Percentiles rank a stretch among this genome's conserved stretches.
Conservation (phyloP, 2,113 vertebrate species). For the Boulengeromyrus knoepffleri region DNA sequence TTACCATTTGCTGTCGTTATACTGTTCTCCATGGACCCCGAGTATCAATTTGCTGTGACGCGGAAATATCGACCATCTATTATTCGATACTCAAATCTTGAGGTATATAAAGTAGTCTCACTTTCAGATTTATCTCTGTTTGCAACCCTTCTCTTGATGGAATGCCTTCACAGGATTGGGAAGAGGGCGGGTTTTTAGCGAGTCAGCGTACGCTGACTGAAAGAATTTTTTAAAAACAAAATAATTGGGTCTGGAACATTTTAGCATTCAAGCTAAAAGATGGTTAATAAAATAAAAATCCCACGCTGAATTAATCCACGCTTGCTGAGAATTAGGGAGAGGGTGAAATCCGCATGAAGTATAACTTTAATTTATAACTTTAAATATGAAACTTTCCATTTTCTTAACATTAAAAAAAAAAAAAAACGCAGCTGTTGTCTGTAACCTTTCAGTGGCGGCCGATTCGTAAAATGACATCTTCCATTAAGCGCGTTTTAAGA, state of each 20-base stretch:
- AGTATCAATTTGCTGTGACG: conserved; percentile 30
- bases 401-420: not conserved
- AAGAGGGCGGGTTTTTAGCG: not conserved
- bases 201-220: not conserved
- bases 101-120: not conserved
- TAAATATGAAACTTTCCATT: conserved; percentile 1
- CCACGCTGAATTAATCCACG: not conserved
- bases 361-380: not conserved
- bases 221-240: not conserved
- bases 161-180: not conserved
- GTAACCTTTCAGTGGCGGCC: conserved; percentile 18
- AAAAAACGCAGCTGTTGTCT: not conserved
- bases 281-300: not conserved
- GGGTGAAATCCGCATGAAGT: not conserved
- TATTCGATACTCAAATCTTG: conserved; percentile 13
- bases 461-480: conserved; percentile 27
- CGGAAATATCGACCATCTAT: conserved; percentile 4
- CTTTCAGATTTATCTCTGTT: not conserved
- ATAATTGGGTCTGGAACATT: not conserved
- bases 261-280: not conserved
- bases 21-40: conserved; percentile 22
- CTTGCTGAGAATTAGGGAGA: not conserved
- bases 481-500: conserved; percentile 29
- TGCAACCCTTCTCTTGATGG: not conserved
- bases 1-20: conserved; percentile 34